Evolutionary conservation across 1,140 invertebrate genomes (phyloP), one percentile per base, ranked within the genome.

Genomic region (Drosophila pectinifera): DNA sequence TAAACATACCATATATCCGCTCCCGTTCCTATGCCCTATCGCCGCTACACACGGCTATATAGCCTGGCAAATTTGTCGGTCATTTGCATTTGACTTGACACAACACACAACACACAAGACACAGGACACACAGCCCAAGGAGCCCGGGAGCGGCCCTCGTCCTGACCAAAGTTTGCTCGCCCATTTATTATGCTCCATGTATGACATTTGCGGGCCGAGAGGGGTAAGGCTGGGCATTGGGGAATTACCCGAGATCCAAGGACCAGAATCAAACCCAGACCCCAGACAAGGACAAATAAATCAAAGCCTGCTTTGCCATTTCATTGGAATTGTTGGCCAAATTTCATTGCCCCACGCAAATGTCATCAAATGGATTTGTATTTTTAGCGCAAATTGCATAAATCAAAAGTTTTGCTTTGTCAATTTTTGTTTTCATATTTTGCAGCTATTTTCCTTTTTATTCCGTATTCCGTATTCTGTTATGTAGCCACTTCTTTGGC

Each of bases 341-440:
- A 84, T 88, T 80, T 70, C 48, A 72, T 72, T 72, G 84, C 68
- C 67, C 68, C 58, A 57, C 74, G 51, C 76, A 79, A 84, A 73
- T 80, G 77, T 77, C 76, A 89, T 89, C 85, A 84, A 84, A 88
- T 89, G 85, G 64, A 84, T 88, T 90, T 90, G 84, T 88, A 89
- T 89, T 90, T 88, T 88, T 77, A 84, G 77, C 75, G 73, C 39
- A 80, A 77, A 88, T 84, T 90, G 82, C 85, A 88, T 88, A 88
- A 88, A 88, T 88, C 84, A 88, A 88, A 88, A 84, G 64, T 88
- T 88, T 85, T 78, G 62, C 64, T 76, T 57, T 48, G 43, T 24
- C 53, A 61, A 72, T 61, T 73, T 70, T 26, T 69, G 28, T 48
- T 42, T 72, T 42, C 58, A 22, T 51, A 34, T 38, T 53, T 53